phyloP scores from a whole-genome alignment of 1,140 invertebrate species.

The Probaryconus sp. region DNA sequence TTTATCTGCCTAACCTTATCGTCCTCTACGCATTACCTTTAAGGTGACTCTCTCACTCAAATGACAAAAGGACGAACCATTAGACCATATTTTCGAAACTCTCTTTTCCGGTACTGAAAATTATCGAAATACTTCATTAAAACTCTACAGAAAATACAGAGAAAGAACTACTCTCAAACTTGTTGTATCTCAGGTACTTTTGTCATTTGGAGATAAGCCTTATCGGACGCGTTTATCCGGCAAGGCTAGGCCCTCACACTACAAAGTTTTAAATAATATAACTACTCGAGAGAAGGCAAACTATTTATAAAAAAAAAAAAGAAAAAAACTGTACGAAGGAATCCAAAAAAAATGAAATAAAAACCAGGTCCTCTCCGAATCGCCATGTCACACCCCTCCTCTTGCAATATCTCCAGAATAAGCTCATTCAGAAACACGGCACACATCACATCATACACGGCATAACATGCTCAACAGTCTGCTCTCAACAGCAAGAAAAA shows the following conservation, averaged over 20 bases:
- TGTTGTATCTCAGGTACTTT: constrained; percentile 1
- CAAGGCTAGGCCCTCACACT: constrained; percentile 61
- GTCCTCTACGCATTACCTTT: constrained; percentile 36
- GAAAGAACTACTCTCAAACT: neutral
- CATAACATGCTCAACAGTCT: constrained; percentile 59
- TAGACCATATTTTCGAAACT: too few relatives aligned
- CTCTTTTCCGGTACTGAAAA: too few relatives aligned
- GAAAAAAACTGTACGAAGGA: constrained; percentile 25
- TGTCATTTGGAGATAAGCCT: constrained; percentile 25
- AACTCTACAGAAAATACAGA: too few relatives aligned
- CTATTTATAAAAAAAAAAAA: constrained; percentile 34
- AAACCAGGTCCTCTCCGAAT: constrained; percentile 46
- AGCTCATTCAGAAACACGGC: constrained; percentile 49
- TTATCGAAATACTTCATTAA: too few relatives aligned
- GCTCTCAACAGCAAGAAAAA: constrained; percentile 64
- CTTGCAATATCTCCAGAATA: constrained; percentile 55
- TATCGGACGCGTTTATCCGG: constrained; percentile 38
- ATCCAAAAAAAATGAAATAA: constrained; percentile 21
- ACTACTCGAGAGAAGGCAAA: constrained; percentile 51
- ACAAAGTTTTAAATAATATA: constrained; percentile 58
- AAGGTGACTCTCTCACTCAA: constrained; percentile 15
- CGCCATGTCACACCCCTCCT: constrained; percentile 60
- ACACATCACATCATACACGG: constrained; percentile 53
- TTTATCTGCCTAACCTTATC: constrained; percentile 67
- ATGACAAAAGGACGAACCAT: neutral